Conservation (phyloP, 1,140 invertebrate species). For the Radopholus similis region DNA sequence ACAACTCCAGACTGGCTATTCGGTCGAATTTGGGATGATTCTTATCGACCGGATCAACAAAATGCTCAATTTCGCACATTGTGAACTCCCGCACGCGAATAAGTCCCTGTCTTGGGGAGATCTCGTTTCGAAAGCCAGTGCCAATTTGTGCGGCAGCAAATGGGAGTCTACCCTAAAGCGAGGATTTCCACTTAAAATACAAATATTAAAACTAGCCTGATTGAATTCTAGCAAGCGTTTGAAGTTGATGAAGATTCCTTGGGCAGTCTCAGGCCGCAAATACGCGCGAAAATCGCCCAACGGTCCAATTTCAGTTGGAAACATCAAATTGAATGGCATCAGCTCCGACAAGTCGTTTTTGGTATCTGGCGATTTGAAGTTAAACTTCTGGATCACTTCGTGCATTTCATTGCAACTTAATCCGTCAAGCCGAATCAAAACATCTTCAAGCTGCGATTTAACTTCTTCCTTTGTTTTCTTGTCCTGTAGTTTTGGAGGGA, state of each 20-base stretch:
- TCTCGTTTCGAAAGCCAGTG: constrained; percentile 97
- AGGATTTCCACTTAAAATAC: not conserved
- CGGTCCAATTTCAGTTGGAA: constrained; percentile 91
- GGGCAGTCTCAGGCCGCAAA: constrained; percentile 92
- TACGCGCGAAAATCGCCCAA: constrained; percentile 67
- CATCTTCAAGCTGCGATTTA: constrained; percentile 63
- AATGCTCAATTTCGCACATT: constrained; percentile 99
- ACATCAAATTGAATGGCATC: constrained; percentile 98
- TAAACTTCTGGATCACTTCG: constrained; percentile 74
- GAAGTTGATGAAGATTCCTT: constrained; percentile 99
- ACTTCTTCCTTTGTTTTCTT: constrained; percentile 66
- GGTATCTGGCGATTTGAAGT: constrained; percentile 89
- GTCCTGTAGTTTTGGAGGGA: not conserved
- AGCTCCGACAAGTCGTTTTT: constrained; percentile 89
- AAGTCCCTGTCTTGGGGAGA: constrained; percentile 91
- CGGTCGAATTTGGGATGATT: constrained; percentile 82
- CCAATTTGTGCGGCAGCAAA: constrained; percentile 98
- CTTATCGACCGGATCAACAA: constrained; percentile 86
- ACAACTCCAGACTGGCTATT: constrained; percentile 72
- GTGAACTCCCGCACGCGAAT: constrained; percentile 86
- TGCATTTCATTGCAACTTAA: constrained; percentile 84
- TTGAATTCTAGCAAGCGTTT: constrained; percentile 93
- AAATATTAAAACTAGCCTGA: constrained; percentile 60
- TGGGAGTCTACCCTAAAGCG: constrained; percentile 78
- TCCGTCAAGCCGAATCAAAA: constrained; percentile 69